Base-by-base conservation (phyloP, 2,797 vertebrate species). In the Cyclopterus lumpus region DNA sequence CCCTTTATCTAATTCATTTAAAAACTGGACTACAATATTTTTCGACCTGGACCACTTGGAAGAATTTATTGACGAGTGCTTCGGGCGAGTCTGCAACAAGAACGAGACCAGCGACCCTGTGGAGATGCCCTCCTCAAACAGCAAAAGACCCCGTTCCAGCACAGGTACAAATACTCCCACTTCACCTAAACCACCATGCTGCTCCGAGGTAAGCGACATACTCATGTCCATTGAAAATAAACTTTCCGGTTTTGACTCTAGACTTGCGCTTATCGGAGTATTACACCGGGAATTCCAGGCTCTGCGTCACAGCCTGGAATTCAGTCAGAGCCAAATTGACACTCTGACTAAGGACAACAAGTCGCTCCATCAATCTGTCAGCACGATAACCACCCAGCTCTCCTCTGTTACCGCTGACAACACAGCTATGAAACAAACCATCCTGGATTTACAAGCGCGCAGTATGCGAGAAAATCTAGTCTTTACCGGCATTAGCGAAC, bases 121-220 rank as follows among this genome's bases (percentile, higher is more conserved):
- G 8, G 34, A 7, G 34, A 36, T 8, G 7, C 32, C 8, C 34
- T 36, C n/a, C n/a, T 16, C 28, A 57, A 5, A 10, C 2, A 10
- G 54, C 28, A 57, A 57, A 57, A 57, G 28, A n/a, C n/a, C n/a
- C n/a, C n/a, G n/a, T n/a, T n/a, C n/a, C n/a, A 57, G 53, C 28
- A 16, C 26, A 55, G 26, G 54, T 9, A 55, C 15, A 55, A 55
- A 14, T 28, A 26, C 28, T 57, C 18, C 28, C 26, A 57, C 28
- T 0, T 57, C 54, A 14, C 4, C 8, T 16, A 57, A 57, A 32
- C 8, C 16, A 30, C 54, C 54, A 18, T 32, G 54, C 54, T 20
- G 54, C 54, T 30, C 54, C 16, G 28, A 30, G 28, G 54, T 32
- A 30, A 18, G 54, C 26, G 16, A 32, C 54, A 9, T 32, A 32